phyloP scores from a whole-genome alignment of 2,797 vertebrate species.

The Ceyx erithaca region DNA sequence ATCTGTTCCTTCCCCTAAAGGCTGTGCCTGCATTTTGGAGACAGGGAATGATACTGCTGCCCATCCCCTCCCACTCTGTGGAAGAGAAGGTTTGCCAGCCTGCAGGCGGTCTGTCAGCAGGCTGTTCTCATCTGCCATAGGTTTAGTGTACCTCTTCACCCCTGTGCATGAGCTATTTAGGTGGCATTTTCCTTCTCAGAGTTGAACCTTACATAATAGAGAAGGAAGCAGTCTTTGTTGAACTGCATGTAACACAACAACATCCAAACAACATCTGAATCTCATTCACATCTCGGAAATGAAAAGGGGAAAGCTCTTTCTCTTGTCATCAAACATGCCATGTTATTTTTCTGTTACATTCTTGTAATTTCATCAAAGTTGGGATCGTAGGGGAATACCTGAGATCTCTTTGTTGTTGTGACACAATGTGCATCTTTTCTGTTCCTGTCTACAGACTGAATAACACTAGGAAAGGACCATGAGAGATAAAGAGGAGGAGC shows the following conservation, averaged over 20 bases:
- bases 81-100: not conserved
- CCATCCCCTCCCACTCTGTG: not conserved
- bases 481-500: conserved; percentile 44
- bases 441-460: not conserved
- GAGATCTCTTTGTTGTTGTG: not conserved
- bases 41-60: not conserved
- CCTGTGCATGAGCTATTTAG: conserved; percentile 3
- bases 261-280: conserved; percentile 40
- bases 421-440: not conserved
- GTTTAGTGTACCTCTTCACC: conserved; percentile 5
- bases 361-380: not conserved
- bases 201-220: not conserved
- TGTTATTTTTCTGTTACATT: not conserved
- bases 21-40: not conserved
- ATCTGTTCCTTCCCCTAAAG: not conserved
- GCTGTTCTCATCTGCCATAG: not conserved
- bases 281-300: conserved; percentile 33
- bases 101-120: not conserved
- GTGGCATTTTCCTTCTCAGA: conserved; percentile 28
- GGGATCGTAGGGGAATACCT: not conserved
- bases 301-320: conserved; percentile 35
- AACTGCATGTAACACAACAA: not conserved
- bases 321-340: conserved; percentile 2
- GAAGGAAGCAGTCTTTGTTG: conserved; percentile 15
- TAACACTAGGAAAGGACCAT: not conserved